These are phyloP conservation scores for Artibeus lituratus DNA, from an alignment of 2,797 vertebrate species.

Conservation along the genomic window DNA sequence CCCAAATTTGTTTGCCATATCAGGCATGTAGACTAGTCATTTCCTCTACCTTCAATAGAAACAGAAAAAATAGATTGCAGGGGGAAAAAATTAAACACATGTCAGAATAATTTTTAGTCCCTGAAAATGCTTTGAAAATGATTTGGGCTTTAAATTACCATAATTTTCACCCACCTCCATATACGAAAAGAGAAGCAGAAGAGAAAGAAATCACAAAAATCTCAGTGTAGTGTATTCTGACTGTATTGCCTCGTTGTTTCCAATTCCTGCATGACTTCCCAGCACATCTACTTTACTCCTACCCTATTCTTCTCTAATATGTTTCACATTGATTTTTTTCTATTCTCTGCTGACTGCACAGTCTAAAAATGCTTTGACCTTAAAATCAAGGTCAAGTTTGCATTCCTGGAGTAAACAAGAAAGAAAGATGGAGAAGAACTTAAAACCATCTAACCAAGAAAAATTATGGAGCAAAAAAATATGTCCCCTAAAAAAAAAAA, in stretches of 20 bases:
- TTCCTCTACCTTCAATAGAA: background rate
- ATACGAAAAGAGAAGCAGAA: background rate
- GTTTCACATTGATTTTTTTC: slow-evolving; percentile 82
- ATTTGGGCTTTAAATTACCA: background rate
- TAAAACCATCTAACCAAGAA: slow-evolving; percentile 51
- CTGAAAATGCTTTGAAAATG: background rate
- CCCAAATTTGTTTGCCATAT: background rate
- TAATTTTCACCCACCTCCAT: background rate
- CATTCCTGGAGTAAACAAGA: slow-evolving; percentile 80
- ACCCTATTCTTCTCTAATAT: slow-evolving; percentile 81
- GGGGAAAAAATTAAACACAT: background rate
- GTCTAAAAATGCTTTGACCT: slow-evolving; percentile 82
- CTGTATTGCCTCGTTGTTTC: slow-evolving; percentile 65
- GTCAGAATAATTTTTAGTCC: background rate
- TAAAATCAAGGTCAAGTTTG: slow-evolving; percentile 84
- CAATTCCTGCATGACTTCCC: slow-evolving; percentile 76
- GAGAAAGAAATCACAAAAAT: slow-evolving; percentile 26
- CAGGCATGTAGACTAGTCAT: background rate
- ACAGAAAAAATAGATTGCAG: background rate
- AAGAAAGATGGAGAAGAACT: slow-evolving; percentile 34
- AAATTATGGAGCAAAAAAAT: slow-evolving; percentile 66
- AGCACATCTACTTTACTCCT: slow-evolving; percentile 77
- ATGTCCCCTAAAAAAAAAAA: slow-evolving; percentile 13
- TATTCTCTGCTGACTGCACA: slow-evolving; percentile 82
- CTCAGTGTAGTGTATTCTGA: background rate